phyloP scores from a whole-genome alignment of 2,888 invertebrate species.

The Caenorhabditis sinica region DNA sequence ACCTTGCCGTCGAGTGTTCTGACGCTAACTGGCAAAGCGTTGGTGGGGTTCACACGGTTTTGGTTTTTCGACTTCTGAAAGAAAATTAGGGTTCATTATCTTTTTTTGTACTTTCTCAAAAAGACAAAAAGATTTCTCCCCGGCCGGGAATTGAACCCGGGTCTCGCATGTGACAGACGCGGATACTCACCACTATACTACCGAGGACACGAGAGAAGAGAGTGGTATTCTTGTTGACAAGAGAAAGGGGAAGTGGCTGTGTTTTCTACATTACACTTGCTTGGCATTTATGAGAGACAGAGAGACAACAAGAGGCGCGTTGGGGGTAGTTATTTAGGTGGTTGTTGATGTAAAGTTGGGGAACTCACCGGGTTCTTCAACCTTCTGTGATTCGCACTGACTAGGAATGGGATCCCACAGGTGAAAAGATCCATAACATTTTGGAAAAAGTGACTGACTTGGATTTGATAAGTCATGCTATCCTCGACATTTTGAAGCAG shows the following conservation, averaged over 20 bases:
- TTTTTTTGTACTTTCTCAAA: background rate
- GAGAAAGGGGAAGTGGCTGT: background rate
- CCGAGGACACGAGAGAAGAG: constrained; percentile 59
- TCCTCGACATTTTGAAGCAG: constrained; percentile 16
- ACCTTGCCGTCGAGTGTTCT: constrained; percentile 43
- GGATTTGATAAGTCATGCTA: constrained; percentile 21
- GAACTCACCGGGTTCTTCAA: constrained; percentile 27
- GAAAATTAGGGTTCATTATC: background rate
- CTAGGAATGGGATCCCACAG: constrained; percentile 18
- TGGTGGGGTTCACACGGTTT: constrained; percentile 27
- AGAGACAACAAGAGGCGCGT: background rate
- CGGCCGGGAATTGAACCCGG: constrained; percentile 76
- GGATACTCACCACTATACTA: constrained; percentile 76
- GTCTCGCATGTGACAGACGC: constrained; percentile 77
- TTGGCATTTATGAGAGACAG: background rate
- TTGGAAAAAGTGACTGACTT: constrained; percentile 25
- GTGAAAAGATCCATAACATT: constrained; percentile 35
- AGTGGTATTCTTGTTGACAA: background rate
- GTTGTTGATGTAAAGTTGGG: background rate
- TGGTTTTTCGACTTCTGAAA: constrained; percentile 32
- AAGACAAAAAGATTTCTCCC: constrained; percentile 57
- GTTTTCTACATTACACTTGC: background rate
- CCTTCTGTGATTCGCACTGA: constrained; percentile 29
- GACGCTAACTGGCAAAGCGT: constrained; percentile 6
- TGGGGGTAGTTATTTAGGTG: background rate